Base-by-base conservation (phyloP, 30 jellyfish, hydroid and myxozoan species). In the Turritopsis dohrnii region DNA sequence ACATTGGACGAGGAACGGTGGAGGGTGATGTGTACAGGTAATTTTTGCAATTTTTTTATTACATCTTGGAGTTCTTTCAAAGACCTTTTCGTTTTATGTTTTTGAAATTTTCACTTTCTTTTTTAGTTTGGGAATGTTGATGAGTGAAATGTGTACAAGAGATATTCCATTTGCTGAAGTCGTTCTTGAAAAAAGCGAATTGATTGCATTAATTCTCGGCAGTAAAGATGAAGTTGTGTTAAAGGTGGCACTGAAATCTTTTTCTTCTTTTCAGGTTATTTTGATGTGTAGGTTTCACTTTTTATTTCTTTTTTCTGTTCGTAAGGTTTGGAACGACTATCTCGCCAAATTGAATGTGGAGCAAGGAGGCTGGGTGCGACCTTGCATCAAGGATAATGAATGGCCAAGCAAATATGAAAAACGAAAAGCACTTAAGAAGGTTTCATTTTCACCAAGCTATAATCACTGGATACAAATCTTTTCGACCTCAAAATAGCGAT, bases 1-100 rank as follows among this genome's bases (percentile, higher is more conserved):
- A 94, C 29, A 97, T 94, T 79, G 99, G 96, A 1, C 83, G 91
- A 29, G 99, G 99, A n/a, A 81, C 99, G 16, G 81, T 52, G 18
- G 97, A 94, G 54, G 99, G 97, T 16, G 99, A 94, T 73, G 86
- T 89, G 0, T 94, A 75, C 96, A 94, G 99, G 99, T 89, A 76
- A 1, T 20, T 65, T 19, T 23, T 22, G 16, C 84, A 79, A 7
- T 52, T n/a, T n/a, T 79, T 74, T 74, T 3, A n/a, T 69, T 8
- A 69, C 60, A 41, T 5, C 60, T 41, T 13, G 60, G 5, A 41
- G 60, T 41, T 13, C 60, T 41, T 41, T 3, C 5, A 41, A 41
- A 3, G 60, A 41, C 9, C 60, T 13, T 41, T 41, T 41, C 5
- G 60, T 41, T 41, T 41, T 41, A 9, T 3, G 7, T 27, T 9